phyloP scores from a whole-genome alignment of 2,113 vertebrate genomes.

The Petromus typicus region DNA sequence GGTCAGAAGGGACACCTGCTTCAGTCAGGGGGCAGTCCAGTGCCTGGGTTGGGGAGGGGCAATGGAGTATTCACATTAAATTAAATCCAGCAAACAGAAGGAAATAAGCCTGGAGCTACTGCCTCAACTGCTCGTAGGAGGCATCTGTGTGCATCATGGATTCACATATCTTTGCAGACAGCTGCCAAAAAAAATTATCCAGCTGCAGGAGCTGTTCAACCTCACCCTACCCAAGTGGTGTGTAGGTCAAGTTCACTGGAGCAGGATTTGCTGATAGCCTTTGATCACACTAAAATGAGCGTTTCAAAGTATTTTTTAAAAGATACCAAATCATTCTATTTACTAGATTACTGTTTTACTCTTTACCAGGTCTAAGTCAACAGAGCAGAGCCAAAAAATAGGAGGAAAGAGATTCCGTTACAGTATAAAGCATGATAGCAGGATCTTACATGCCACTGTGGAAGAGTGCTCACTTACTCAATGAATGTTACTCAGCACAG shows the following conservation, averaged over 20 bases:
- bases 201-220: not conserved
- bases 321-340: not conserved
- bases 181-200: slow-evolving; percentile 45
- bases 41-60: not conserved
- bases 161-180: slow-evolving; percentile 39
- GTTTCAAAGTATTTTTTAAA: not conserved
- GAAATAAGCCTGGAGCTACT: not conserved
- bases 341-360: not conserved
- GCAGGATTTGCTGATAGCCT: not conserved
- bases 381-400: not conserved
- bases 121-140: not conserved
- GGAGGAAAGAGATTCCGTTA: not conserved
- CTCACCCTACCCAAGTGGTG: not conserved
- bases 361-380: not conserved
- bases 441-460: not conserved
- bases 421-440: not conserved
- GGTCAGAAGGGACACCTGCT: not conserved
- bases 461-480: not conserved
- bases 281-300: not conserved
- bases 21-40: not conserved
- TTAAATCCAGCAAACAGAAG: slow-evolving; percentile 60
- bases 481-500: not conserved
- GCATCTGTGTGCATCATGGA: slow-evolving; percentile 3
- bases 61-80: not conserved
- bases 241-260: not conserved